phyloP scores from a whole-genome alignment of 2,113 vertebrate genomes.

The Vulpes lagopus region DNA sequence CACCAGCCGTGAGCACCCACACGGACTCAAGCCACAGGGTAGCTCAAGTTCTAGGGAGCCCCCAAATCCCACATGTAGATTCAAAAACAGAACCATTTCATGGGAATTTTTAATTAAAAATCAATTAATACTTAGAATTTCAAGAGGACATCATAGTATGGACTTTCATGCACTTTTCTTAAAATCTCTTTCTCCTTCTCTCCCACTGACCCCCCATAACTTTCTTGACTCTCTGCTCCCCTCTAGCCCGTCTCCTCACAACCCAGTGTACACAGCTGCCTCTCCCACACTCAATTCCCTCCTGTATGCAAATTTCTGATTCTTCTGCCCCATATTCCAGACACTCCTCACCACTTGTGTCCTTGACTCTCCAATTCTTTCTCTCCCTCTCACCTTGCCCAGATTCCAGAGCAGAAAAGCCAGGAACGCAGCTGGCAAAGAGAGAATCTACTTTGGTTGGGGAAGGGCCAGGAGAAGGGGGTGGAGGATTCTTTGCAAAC shows the following conservation, averaged over 20 bases:
- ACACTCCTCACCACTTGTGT: neutral
- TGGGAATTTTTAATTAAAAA: neutral
- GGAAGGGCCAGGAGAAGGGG: neutral
- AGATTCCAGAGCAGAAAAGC: neutral
- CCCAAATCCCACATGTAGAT: neutral
- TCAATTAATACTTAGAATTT: neutral
- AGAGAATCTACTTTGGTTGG: neutral
- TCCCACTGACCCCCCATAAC: neutral
- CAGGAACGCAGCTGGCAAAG: neutral
- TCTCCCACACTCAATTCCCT: neutral
- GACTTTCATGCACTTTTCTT: neutral
- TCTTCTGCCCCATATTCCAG: neutral
- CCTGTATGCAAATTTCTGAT: no score
- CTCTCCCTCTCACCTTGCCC: neutral
- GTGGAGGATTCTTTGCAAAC: neutral
- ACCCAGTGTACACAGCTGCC: rapidly evolving
- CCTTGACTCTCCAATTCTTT: neutral
- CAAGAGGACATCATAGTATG: neutral
- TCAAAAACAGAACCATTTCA: neutral
- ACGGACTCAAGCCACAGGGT: neutral
- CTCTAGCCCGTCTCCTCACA: neutral
- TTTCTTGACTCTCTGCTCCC: neutral
- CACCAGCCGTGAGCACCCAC: neutral
- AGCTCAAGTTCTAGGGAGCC: neutral
- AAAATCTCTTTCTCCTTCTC: neutral